Evolutionary conservation across 2,888 invertebrate species (phyloP).

Genomic region (Tetropium fuscum): DNA sequence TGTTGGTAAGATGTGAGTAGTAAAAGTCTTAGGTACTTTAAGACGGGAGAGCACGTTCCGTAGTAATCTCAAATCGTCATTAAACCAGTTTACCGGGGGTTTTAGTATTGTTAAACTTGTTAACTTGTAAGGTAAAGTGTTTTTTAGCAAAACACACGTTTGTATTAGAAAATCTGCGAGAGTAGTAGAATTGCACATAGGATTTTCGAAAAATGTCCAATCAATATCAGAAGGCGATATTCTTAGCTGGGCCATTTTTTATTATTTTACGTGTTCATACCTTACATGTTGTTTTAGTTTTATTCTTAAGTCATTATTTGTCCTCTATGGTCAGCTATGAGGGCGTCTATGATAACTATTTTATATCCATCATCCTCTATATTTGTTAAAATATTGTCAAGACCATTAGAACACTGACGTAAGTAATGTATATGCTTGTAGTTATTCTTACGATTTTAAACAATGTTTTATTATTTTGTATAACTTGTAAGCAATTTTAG

Average conservation of each 20-base stretch:
- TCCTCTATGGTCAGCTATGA: constrained; percentile 1
- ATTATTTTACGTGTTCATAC: neutral
- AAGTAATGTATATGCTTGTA: too few species aligned
- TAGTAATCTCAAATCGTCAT: neutral
- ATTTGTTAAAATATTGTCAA: constrained; percentile 5
- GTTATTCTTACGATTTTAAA: too few species aligned
- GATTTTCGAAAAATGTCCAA: neutral
- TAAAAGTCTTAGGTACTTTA: neutral
- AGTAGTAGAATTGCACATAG: neutral
- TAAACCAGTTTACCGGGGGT: neutral
- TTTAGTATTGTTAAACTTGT: neutral
- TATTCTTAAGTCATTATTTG: neutral
- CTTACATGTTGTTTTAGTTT: neutral
- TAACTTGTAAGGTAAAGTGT: neutral
- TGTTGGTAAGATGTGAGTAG: neutral
- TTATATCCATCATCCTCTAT: neutral
- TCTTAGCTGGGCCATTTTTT: neutral
- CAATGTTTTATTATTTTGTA: too few species aligned
- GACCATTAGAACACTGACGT: neutral
- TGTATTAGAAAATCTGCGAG: neutral
- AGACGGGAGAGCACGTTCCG: neutral
- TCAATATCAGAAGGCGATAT: neutral
- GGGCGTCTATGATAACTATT: neutral
- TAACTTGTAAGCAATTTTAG: too few species aligned
- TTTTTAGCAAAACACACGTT: neutral